A percentile compares a stretch with the other conserved stretches of the same genome.
Evolutionary conservation across 2,888 invertebrate species (phyloP).

Genomic region (Orthosia incerta): DNA sequence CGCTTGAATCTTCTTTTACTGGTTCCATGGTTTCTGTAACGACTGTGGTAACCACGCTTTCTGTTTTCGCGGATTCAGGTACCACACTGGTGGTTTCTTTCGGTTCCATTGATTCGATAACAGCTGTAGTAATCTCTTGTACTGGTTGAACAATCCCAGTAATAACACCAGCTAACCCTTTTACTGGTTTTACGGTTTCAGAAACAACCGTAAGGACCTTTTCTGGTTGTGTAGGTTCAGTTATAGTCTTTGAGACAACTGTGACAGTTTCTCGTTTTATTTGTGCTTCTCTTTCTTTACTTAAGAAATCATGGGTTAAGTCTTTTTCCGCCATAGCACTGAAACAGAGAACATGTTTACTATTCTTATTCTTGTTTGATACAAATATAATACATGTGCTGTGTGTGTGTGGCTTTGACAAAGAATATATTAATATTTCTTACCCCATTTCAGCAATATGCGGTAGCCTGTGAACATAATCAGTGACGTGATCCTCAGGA

Average conservation of each 20-base stretch:
- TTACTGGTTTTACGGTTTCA: conserved; percentile 45
- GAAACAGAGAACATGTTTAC: conserved; percentile 26
- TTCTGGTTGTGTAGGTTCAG: conserved; percentile 37
- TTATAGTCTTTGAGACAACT: conserved; percentile 33
- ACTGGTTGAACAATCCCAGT: conserved; percentile 30
- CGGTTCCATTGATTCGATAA: neutral
- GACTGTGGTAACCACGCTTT: neutral
- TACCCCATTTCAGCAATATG: conserved; percentile 89
- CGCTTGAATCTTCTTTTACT: neutral
- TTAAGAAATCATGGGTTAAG: conserved; percentile 79
- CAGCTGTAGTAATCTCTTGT: conserved; percentile 32
- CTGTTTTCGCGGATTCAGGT: neutral
- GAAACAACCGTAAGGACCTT: conserved; percentile 35
- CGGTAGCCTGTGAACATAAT: conserved; percentile 87
- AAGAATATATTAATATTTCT: conserved; percentile 29
- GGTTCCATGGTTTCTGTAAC: neutral
- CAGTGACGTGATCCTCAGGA: conserved; percentile 87
- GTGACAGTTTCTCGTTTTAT: conserved; percentile 77
- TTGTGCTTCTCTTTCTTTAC: conserved; percentile 84
- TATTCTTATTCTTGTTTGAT: neutral
- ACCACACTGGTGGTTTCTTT: neutral
- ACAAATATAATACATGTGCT: neutral
- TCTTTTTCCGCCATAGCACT: conserved; percentile 79
- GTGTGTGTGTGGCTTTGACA: no score
- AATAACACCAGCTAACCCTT: conserved; percentile 44